phyloP scores from a whole-genome alignment of 2,888 invertebrate species.

The Drosophila melanosoma region DNA sequence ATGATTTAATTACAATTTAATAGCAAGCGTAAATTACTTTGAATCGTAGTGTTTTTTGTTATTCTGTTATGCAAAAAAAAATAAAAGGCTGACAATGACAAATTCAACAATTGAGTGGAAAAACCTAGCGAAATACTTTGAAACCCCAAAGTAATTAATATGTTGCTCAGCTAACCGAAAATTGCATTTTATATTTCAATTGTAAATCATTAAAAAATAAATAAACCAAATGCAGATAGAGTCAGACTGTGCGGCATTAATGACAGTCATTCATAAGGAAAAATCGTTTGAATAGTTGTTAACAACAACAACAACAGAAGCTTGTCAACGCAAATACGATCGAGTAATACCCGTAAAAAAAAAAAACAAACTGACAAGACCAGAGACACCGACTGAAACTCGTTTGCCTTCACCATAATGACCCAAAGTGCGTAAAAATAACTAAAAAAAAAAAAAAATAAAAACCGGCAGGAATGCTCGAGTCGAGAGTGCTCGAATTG shows the following conservation, averaged over 20 bases:
- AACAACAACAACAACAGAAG: constrained; percentile 1
- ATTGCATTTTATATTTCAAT: not conserved
- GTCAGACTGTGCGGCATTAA: not conserved
- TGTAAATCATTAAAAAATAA: not conserved
- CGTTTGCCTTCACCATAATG: constrained; percentile 11
- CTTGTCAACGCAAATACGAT: constrained; percentile 10
- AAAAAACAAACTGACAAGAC: not conserved
- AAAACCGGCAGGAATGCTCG: not conserved
- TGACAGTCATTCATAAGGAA: not conserved
- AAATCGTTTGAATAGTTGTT: constrained; percentile 4
- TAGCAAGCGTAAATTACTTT: constrained; percentile 23
- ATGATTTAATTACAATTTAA: constrained; percentile 74
- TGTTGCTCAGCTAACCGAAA: not conserved
- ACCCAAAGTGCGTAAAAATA: not conserved
- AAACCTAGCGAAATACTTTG: not conserved
- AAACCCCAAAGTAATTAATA: not conserved
- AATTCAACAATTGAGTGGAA: not conserved
- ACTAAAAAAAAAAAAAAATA: not conserved
- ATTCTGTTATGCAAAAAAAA: not conserved
- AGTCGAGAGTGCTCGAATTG: not conserved
- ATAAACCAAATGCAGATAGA: not conserved
- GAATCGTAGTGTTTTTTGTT: constrained; percentile 1
- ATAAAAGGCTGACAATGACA: not conserved
- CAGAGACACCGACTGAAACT: constrained; percentile 3
- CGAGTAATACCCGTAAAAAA: not conserved